These are phyloP conservation scores for Halcyon smyrnensis DNA, from an alignment of 2,797 vertebrate genomes.

Conservation along the genomic window DNA sequence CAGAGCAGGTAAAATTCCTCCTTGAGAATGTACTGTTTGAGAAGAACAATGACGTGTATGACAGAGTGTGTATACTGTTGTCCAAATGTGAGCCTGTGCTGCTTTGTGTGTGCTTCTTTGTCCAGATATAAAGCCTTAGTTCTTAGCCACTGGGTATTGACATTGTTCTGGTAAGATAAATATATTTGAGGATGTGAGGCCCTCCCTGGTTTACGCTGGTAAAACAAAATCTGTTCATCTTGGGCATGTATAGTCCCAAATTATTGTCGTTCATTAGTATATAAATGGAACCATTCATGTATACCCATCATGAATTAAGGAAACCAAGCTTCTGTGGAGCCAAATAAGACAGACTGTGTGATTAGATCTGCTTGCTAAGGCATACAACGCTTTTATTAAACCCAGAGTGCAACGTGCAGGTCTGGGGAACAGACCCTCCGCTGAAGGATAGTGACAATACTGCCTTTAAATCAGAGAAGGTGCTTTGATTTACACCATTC, in stretches of 20 bases:
- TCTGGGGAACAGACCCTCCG: neutral
- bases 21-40: neutral
- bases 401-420: neutral
- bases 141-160: neutral
- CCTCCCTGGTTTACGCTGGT: neutral
- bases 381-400: neutral
- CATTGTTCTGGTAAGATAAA: neutral
- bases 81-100: neutral
- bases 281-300: slow-evolving; percentile 1
- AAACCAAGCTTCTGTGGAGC: neutral
- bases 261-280: neutral
- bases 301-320: neutral
- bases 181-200: neutral
- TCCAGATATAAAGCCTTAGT: neutral
- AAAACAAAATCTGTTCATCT: neutral
- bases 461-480: neutral
- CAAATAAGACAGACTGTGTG: neutral
- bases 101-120: neutral
- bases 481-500: slow-evolving; percentile 33
- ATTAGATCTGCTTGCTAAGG: slow-evolving; percentile 5
- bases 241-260: neutral
- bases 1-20: neutral
- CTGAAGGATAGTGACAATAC: neutral
- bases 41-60: neutral
- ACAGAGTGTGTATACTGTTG: neutral